These are phyloP conservation scores for Rhynchophorus ferrugineus DNA, from an alignment of 1,140 invertebrate genomes.

Conservation along the genomic window DNA sequence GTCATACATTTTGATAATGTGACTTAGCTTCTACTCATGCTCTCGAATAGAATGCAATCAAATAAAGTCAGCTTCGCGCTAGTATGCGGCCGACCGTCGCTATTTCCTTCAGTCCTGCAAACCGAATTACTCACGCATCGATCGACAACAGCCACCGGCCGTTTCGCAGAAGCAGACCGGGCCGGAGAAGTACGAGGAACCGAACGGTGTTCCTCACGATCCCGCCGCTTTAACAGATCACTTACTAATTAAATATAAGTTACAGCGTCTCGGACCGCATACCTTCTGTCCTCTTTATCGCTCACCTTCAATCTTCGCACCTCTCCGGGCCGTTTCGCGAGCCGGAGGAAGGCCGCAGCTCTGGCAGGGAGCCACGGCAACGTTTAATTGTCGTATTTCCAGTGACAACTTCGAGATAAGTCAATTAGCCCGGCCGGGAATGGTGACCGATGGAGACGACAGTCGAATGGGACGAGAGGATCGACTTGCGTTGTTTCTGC, in stretches of 20 bases:
- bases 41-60: too few relatives aligned
- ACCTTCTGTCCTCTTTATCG: conserved; percentile 24
- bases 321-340: conserved; percentile 9
- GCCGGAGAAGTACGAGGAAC: conserved; percentile 9
- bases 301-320: conserved; percentile 26
- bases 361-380: neutral
- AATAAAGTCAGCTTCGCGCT: too few relatives aligned
- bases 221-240: conserved; percentile 20
- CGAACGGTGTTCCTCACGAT: conserved; percentile 21
- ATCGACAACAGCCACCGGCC: too few relatives aligned
- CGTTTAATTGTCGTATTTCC: neutral
- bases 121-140: too few relatives aligned
- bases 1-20: too few relatives aligned
- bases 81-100: too few relatives aligned
- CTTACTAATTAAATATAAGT: conserved; percentile 27
- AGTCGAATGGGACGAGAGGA: too few relatives aligned
- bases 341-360: neutral
- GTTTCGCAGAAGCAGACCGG: too few relatives aligned
- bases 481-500: too few relatives aligned
- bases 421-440: neutral
- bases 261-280: conserved; percentile 22
- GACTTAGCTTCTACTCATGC: too few relatives aligned
- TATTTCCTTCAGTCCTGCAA: too few relatives aligned
- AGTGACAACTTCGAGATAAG: neutral
- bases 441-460: too few relatives aligned